These are phyloP conservation scores for Beroe forskalii DNA, from an alignment of 37 sponge, comb jelly and placozoan genomes.

Conservation along the genomic window DNA sequence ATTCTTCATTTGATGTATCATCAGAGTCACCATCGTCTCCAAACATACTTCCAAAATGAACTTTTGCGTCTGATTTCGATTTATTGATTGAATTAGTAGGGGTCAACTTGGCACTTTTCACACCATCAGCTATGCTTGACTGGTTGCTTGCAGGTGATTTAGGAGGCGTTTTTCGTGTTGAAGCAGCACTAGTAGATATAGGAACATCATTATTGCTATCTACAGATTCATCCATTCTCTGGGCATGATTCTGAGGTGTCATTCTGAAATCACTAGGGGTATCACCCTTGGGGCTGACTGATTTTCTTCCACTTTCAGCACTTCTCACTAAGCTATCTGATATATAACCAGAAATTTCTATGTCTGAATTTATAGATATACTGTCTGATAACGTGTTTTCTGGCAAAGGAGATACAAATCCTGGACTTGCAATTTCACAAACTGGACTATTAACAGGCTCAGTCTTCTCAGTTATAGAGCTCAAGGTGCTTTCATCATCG, in stretches of 20 bases:
- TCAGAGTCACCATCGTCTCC: conserved; percentile 24
- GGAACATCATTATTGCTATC: neutral
- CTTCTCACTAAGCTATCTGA: conserved; percentile 28
- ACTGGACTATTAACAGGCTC: conserved; percentile 32
- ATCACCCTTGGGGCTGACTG: conserved; percentile 41
- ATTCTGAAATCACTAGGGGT: conserved; percentile 62
- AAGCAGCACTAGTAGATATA: neutral
- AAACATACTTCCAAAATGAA: conserved; percentile 52
- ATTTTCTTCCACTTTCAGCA: conserved; percentile 28
- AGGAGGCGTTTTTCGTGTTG: neutral
- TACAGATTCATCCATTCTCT: neutral
- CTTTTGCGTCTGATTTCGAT: neutral
- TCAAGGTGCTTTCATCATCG: conserved; percentile 54
- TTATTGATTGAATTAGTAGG: neutral
- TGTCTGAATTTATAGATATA: conserved; percentile 41
- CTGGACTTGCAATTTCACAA: conserved; percentile 11
- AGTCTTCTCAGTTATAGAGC: conserved; percentile 53
- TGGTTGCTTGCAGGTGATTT: conserved; percentile 7
- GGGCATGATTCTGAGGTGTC: conserved; percentile 13
- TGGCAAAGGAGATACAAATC: conserved; percentile 12
- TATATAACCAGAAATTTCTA: conserved; percentile 38
- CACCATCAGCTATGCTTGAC: conserved; percentile 55
- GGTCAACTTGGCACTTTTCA: neutral
- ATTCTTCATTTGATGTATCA: conserved; percentile 17
- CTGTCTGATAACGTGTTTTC: conserved; percentile 58